phyloP scores from a whole-genome alignment of 2,797 vertebrate species.

The Myotis vivesi region DNA sequence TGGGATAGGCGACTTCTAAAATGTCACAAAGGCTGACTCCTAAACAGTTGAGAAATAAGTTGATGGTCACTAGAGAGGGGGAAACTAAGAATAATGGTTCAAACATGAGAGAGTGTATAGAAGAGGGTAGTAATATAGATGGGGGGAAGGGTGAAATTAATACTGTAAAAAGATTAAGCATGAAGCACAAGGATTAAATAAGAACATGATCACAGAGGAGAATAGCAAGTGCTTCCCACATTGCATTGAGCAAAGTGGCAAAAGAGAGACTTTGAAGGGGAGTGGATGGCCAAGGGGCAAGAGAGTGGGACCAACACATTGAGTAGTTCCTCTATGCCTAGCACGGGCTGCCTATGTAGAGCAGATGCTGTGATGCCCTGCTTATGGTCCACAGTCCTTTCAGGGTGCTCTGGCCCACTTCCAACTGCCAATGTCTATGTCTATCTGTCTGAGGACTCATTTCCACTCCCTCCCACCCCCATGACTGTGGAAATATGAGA shows the following conservation, averaged over 20 bases:
- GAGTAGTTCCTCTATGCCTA: background rate
- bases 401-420: background rate
- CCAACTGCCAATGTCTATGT: background rate
- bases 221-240: background rate
- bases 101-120: background rate
- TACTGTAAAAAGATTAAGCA: background rate
- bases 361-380: background rate
- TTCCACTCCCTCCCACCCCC: background rate
- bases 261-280: background rate
- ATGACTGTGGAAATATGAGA: background rate
- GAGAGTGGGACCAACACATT: background rate
- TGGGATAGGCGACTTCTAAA: conserved; percentile 15
- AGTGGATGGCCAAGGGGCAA: background rate
- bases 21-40: background rate
- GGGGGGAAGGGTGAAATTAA: background rate
- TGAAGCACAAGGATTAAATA: background rate
- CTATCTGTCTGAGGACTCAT: background rate
- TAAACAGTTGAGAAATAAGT: background rate
- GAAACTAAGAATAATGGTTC: background rate
- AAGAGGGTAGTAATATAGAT: background rate
- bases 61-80: background rate
- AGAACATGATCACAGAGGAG: background rate
- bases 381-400: background rate
- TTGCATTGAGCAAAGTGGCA: background rate
- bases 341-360: background rate